These are phyloP conservation scores for Coelogynopora nodosa DNA, from an alignment of 2,888 invertebrate genomes.

Conservation along the genomic window DNA sequence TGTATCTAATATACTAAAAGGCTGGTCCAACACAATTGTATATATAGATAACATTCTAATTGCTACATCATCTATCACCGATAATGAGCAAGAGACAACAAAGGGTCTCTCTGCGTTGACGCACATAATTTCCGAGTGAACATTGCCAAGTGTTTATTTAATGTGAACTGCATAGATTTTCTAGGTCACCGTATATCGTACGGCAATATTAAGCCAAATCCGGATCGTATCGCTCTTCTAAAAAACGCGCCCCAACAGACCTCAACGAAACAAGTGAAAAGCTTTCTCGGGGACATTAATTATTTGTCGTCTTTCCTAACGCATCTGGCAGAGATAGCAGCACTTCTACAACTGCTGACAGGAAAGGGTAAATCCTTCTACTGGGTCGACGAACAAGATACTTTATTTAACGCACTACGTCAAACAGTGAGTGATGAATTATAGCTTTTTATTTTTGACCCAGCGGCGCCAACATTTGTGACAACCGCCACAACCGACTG, in stretches of 20 bases:
- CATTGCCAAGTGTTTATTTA: background rate
- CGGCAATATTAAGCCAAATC: background rate
- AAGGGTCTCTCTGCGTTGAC: background rate
- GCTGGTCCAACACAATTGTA: background rate
- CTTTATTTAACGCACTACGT: background rate
- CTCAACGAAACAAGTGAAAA: background rate
- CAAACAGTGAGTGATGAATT: background rate
- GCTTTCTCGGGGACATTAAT: background rate
- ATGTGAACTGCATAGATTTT: background rate
- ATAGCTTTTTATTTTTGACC: background rate
- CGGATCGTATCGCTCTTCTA: background rate
- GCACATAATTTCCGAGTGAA: background rate
- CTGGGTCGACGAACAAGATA: background rate
- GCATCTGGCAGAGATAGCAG: background rate
- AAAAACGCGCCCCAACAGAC: background rate
- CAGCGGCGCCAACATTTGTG: background rate
- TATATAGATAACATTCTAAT: constrained; percentile 31
- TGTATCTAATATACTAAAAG: background rate
- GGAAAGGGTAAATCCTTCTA: background rate
- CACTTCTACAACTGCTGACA: background rate
- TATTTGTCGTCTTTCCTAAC: background rate
- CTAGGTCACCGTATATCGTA: background rate
- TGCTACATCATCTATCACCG: background rate
- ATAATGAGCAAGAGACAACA: background rate
- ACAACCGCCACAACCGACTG: background rate